Evolutionary conservation across 2,797 vertebrate genomes (phyloP), one percentile per base, ranked within the genome.

Genomic region (Pygocentrus nattereri): DNA sequence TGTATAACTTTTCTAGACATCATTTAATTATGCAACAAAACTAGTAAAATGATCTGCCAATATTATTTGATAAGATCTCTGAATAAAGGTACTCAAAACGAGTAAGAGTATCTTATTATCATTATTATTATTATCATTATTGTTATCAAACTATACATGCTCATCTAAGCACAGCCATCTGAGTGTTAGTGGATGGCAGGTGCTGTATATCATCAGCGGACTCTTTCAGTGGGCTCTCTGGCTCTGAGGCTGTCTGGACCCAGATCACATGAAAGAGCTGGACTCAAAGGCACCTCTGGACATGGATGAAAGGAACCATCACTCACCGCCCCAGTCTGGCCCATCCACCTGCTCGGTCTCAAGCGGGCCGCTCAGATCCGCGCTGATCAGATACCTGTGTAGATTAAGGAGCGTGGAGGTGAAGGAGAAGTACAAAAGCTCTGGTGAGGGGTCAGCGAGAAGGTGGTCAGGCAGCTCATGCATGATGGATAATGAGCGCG

Each of bases 221-320:
- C 61, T 23, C 16, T 52, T 13, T 67, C 49, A 65, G 65, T 70
- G 76, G 74, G 64, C 58, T 59, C 74, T 61, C 85, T 83, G 79
- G 82, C 78, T 81, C 69, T 56, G 76, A 79, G 85, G 86, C 70
- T 18, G 76, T 59, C 59, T 52, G 79, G 88, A 78, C 18, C 74
- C 62, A 71, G 83, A 79, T 62, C 79, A 80, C 83, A 87, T 64
- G 68, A 87, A 88, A 89, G 68, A 47, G 47, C 25, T 16, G 16
- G 67, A 64, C 74, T 81, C 74, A 64, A 81, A 82, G 85, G 41
- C 83, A 76, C 79, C 77, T 84, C 85, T 86, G 84, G 83, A 86
- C 84, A 31, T 72, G 90, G 91, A 94, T 95, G 85, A 94, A 94
- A 94, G 88, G 82, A 67, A 81, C 86, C 79, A 80, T 93, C 92